phyloP scores from a whole-genome alignment of 1,140 invertebrate genomes.

The Sitodiplosis mosellana region DNA sequence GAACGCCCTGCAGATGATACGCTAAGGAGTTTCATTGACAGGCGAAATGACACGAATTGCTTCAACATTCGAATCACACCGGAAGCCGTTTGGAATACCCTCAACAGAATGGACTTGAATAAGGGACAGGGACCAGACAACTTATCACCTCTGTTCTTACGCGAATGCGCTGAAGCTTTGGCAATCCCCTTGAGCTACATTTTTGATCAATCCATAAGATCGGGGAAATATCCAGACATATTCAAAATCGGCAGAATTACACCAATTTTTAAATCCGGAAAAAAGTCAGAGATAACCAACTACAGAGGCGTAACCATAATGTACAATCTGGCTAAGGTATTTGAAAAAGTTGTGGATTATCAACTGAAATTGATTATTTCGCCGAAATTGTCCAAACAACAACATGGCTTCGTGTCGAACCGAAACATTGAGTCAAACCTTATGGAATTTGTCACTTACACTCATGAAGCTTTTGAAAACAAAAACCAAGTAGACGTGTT shows the following conservation, averaged over 20 bases:
- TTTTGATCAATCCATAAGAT: background rate
- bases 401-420: background rate
- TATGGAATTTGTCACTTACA: background rate
- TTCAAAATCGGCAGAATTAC: background rate
- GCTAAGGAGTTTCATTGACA: background rate
- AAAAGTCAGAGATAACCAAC: background rate
- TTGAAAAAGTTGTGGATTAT: background rate
- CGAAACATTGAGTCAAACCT: background rate
- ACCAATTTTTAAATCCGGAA: background rate
- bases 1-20: background rate
- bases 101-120: background rate
- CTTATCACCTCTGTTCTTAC: background rate
- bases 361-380: background rate
- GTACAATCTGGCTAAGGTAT: background rate
- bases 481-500: too few species aligned
- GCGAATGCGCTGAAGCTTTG: background rate
- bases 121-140: background rate
- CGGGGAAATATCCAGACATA: background rate
- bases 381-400: background rate
- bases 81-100: background rate
- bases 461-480: background rate
- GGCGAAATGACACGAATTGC: background rate
- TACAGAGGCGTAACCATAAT: background rate
- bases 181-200: background rate
- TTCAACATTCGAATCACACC: background rate